Conservation (phyloP, 1,140 invertebrate genomes). For the Apocrypta bakeri region DNA sequence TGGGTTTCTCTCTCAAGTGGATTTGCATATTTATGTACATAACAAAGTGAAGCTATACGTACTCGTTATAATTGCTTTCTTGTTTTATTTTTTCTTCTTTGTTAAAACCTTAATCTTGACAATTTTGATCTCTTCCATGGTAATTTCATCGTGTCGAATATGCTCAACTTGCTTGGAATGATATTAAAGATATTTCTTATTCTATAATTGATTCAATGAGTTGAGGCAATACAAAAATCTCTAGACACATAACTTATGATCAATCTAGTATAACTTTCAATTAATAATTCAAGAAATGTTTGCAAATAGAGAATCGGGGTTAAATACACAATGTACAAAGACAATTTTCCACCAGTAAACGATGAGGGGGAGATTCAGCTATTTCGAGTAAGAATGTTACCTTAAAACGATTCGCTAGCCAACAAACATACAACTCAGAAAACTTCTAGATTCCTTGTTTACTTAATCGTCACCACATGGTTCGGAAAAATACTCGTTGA, state of each 20-base stretch:
- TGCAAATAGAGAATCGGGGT: too few relatives aligned
- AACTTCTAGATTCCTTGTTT: background rate
- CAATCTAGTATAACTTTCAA: too few relatives aligned
- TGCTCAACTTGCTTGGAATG: background rate
- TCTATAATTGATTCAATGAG: background rate
- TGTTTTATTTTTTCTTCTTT: background rate
- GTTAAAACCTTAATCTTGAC: background rate
- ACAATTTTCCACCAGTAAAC: too few relatives aligned
- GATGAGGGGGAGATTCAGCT: too few relatives aligned
- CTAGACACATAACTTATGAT: too few relatives aligned
- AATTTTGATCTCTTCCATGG: background rate
- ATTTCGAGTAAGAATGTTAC: background rate
- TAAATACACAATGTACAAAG: too few relatives aligned
- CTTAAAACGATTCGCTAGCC: too few relatives aligned
- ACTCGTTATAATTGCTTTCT: background rate
- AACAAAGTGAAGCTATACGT: background rate
- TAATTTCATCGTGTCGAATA: background rate
- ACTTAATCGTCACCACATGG: background rate
- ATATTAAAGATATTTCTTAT: background rate
- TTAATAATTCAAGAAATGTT: too few relatives aligned
- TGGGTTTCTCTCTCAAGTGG: background rate
- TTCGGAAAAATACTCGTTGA: background rate
- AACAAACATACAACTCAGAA: conserved; percentile 1
- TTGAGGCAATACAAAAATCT: too few relatives aligned
- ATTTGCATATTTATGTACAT: conserved; percentile 7